Evolutionary conservation across 2,888 invertebrate genomes (phyloP), one percentile per base, ranked within the genome.

Genomic region (Lacanobia oleracea): DNA sequence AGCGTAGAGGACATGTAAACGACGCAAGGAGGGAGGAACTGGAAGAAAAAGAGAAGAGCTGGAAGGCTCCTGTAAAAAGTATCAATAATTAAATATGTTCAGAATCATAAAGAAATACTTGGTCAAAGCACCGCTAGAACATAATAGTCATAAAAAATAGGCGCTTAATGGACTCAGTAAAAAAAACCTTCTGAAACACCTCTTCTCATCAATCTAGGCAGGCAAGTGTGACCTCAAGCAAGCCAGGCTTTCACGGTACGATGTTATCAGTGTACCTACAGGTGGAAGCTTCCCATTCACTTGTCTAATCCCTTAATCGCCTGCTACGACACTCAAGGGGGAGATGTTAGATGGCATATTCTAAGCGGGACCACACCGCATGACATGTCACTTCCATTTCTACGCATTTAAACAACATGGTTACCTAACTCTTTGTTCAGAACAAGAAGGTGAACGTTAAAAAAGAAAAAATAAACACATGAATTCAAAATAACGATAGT

Each of bases 251-350:
- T 83, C 66, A 79, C 65, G 33, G 37, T 54, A 37, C 75, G 69
- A 80, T 80, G 80, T 80, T 80, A 80, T 83, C 80, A 83, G 63
- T 80, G 75, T 79, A 74, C 66, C 83, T 69, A 80, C 80, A 80
- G 83, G 83, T 80, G 60, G 60, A 80, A 67, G 69, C 51, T 66
- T 78, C 66, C 83, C 63, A 79, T 80, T 79, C 79, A 74, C 80
- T 79, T 61, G 56, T 48, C 53, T 82, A 79, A 83, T 79, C 75
- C 83, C 56, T 69, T 83, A 80, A 80, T 83, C 79, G 66, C 63
- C 43, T 56, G 51, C n/a, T 79, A 50, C 83, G 56, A 67, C 80
- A 67, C 65, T 73, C 65, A 40, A 60, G 65, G 27, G 27, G 40
- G 67, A 73, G 63, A 63, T 51, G 45, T 79, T 51, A 79, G 27